Evolutionary conservation across 1,140 invertebrate species (phyloP), one percentile per base, ranked within the genome.

Genomic region (Pristionchus pacificus): DNA sequence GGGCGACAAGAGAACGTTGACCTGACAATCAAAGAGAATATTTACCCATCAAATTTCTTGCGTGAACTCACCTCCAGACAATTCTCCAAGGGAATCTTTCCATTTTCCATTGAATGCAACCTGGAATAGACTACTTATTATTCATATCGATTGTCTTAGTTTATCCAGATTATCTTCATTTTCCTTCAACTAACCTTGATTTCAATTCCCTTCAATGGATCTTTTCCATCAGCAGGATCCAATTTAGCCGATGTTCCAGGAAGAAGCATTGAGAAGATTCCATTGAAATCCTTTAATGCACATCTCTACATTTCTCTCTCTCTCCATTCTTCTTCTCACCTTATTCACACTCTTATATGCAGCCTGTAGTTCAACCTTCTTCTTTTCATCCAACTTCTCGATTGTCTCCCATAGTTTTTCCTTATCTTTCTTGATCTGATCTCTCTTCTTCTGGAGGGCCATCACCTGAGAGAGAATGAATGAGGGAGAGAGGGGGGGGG

Each of bases 51-150:
- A 55, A 61, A 61, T 30, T 30, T 61, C n/a, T 61, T 71, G 2
- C 27, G 71, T 86, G 77, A 93, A 89, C 86, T 98, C 94, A 0
- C 95, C 96, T 68, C 96, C 96, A 70, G 93, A 97, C 61, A 99
- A 87, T 87, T 99, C 96, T 68, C 90, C 90, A 30, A 99, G 87
- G 14, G 91, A 94, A 75, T 98, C 95, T 85, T 98, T 99, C 93
- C 94, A 98, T 0, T 92, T 88, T 65, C 90, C 89, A 77, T 93
- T 94, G 85, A 99, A 95, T 0, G 90, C 91, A 25, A 98, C 91
- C 85, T 92, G 92, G 13, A 92, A 92, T 1, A 98, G 86, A 14
- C 94, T 94, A 71, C 85, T 83, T 32, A 31, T n/a, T 14, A 60
- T 6, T 38, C n/a, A 60, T 29, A 3, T 71, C 69, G 1, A 55